Percentiles rank a stretch among this genome's conserved stretches.
phyloP scores from a whole-genome alignment of 1,140 invertebrate genomes.

The Idris sp. region DNA sequence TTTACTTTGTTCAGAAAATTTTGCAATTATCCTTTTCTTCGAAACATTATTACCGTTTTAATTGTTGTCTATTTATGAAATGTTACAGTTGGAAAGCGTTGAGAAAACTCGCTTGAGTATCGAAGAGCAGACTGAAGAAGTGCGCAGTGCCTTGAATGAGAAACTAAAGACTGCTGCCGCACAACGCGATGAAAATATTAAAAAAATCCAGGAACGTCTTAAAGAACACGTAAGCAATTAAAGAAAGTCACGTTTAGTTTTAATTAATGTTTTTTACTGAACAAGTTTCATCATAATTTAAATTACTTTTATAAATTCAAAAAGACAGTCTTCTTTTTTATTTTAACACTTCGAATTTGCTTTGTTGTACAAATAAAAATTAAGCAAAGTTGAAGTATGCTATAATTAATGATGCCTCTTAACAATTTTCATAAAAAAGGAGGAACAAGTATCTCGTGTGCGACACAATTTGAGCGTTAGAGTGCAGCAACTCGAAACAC shows the following conservation, averaged over 20 bases:
- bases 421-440: constrained; percentile 76
- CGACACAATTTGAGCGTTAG: constrained; percentile 82
- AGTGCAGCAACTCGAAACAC: constrained; percentile 82
- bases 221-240: constrained; percentile 86
- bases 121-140: constrained; percentile 90
- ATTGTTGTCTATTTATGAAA: constrained; percentile 47
- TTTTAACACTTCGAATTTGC: constrained; percentile 15
- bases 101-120: constrained; percentile 89
- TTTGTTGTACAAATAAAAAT: constrained; percentile 21
- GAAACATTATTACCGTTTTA: constrained; percentile 9
- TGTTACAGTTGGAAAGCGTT: constrained; percentile 86
- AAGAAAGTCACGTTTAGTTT: constrained; percentile 32
- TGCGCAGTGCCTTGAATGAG: constrained; percentile 89
- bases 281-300: constrained; percentile 26
- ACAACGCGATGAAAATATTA: constrained; percentile 91
- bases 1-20: no score
- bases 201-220: constrained; percentile 91
- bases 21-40: no score
- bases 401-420: constrained; percentile 41
- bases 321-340: constrained; percentile 1
- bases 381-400: neutral
- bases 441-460: constrained; percentile 85
- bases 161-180: constrained; percentile 89
- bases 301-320: no score
- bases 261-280: constrained; percentile 32